Conservation (phyloP, 1,140 invertebrate genomes). For the Mercenaria mercenaria region DNA sequence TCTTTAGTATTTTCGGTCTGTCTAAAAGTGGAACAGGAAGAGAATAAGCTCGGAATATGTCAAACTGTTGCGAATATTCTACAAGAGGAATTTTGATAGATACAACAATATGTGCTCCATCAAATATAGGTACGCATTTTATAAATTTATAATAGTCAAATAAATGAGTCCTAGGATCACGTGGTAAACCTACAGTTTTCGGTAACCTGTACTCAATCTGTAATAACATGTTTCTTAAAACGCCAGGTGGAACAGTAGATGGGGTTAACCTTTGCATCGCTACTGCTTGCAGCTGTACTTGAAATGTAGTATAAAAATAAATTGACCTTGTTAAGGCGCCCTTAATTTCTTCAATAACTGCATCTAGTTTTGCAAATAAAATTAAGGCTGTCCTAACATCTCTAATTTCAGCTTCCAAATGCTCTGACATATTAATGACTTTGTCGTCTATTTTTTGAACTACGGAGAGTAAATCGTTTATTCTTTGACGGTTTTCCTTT, state of each 20-base stretch:
- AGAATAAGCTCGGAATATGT: not conserved
- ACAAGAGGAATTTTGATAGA: not conserved
- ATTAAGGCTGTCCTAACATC: too few relatives aligned
- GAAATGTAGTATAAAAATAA: not conserved
- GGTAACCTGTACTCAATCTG: too few relatives aligned
- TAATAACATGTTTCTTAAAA: not conserved
- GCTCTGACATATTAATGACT: too few relatives aligned
- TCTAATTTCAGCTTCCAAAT: too few relatives aligned
- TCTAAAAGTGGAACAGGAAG: not conserved
- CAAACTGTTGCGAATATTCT: conserved; percentile 12
- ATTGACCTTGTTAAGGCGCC: not conserved
- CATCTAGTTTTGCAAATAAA: too few relatives aligned
- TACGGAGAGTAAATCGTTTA: not conserved
- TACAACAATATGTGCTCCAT: not conserved
- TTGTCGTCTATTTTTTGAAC: too few relatives aligned
- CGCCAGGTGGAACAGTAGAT: not conserved
- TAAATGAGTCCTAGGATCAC: not conserved
- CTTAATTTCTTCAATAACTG: too few relatives aligned
- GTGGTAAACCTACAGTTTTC: too few relatives aligned
- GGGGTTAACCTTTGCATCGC: not conserved
- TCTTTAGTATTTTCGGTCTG: not conserved
- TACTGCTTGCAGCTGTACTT: not conserved
- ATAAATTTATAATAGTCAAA: conserved; percentile 8
- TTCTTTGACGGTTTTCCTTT: not conserved
- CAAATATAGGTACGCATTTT: not conserved